Base-by-base conservation (phyloP, 2,888 invertebrate species). In the Dorcus parallelipipedus region DNA sequence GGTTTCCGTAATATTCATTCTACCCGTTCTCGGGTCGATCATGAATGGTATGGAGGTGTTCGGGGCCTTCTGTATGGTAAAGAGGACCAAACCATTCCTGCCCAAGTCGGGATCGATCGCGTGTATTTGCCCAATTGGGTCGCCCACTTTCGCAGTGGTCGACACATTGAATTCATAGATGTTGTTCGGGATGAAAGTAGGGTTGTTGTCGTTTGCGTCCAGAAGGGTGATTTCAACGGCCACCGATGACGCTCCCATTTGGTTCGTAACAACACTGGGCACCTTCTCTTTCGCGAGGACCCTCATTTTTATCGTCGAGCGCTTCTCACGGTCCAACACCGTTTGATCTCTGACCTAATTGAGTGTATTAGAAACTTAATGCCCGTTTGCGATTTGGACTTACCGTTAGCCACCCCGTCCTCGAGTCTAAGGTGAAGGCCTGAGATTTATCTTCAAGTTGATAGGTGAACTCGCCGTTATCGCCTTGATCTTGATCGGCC, bases 201-300 rank as follows among this genome's bases (percentile, higher is more conserved):
- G 95, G 67, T 91, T 91, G 69, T 95, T 95, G 73, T 96, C 95
- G 73, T 96, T 96, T 10, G 95, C 91, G 73, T 96, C 95, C 0
- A 91, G 80, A 26, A 95, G 76, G 0, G 90, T 89, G 1, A 95
- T 89, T 78, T 92, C 91, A 0, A 94, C 90, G 42, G 84, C 84
- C 0, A 92, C 93, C 23, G 81, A 82, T 47, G 84, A 83, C 10
- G 77, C 73, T 0, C 74, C 75, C 60, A 79, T 81, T 38, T 52
- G 33, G 14, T 82, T 85, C 0, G 80, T 77, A 0, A 88, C 85
- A 2, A 90, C 85, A 64, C 86, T 88, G 0, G 86, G 86, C 33
- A 81, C 82, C 64, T 90, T 89, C 73, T 95, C 94, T 67, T 88
- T 84, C 0, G 94, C 93, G 63, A 86, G 85, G 0, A 94, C 91